phyloP scores from a whole-genome alignment of 2,113 vertebrate genomes.

The Euleptes europaea region DNA sequence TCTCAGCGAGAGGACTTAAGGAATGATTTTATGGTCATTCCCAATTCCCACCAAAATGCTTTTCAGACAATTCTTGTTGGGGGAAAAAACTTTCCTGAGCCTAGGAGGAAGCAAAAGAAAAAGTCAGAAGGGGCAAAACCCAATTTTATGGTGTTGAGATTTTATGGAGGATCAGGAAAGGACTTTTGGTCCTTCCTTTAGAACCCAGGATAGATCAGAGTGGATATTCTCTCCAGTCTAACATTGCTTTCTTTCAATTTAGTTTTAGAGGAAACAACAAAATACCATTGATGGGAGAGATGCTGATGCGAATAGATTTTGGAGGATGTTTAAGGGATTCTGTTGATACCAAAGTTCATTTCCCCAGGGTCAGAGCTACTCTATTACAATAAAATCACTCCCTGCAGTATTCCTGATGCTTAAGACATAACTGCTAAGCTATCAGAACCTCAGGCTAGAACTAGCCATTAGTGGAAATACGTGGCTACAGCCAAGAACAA shows the following conservation, averaged over 20 bases:
- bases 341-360: not conserved
- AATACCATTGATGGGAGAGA: not conserved
- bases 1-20: constrained; percentile 15
- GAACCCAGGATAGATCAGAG: constrained; percentile 11
- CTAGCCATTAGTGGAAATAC: too few species aligned
- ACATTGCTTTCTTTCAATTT: not conserved
- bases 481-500: not conserved
- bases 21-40: constrained; percentile 12
- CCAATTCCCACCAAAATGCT: constrained; percentile 2
- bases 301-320: not conserved
- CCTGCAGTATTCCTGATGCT: not conserved
- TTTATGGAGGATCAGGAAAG: not conserved
- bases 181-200: constrained; percentile 1
- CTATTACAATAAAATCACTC: not conserved
- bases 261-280: not conserved
- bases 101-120: constrained; percentile 15
- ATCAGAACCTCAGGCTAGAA: not conserved
- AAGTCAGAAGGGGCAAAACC: not conserved
- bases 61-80: constrained; percentile 37
- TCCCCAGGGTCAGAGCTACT: not conserved
- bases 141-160: not conserved
- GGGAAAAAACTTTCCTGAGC: constrained; percentile 31
- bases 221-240: not conserved
- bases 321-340: not conserved
- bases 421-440: not conserved